Base-by-base conservation (phyloP, 37 sponge, comb jelly and placozoan genomes). In the Agelas oroides region DNA sequence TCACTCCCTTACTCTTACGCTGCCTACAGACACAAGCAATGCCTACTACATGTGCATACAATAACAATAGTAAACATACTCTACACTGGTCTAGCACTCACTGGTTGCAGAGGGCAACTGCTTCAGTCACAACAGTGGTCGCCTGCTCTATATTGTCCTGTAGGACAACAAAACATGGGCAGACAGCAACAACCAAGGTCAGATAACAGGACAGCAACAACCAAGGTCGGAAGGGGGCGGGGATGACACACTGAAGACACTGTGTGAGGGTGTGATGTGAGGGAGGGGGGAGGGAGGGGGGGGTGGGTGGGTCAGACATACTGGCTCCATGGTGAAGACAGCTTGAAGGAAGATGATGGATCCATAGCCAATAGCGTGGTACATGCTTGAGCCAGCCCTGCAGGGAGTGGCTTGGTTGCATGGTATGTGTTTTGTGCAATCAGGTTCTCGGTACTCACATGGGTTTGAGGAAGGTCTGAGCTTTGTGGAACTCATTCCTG, bases 321-420 rank as follows among this genome's bases (percentile, higher is more conserved):
- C 24, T 6, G 63, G 75, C 3, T 94, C 92, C 92, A 94, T 91
- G 52, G 86, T 88, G 86, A 94, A 89, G 25, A 81, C 83, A 31
- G 95, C 95, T 65, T 79, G 85, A 14, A 87, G 72, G 65, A 91
- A 91, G 2, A 94, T 39, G 16, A 94, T 70, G 20, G 71, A 74
- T 0, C 63, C 84, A 58, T 88, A 65, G 40, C 77, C 85, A 23
- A 78, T 30, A 59, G 85, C 60, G 87, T 92, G 88, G 60, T 91
- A 94, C 89, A 91, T 87, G 59, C 92, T 79, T 20, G 27, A 23
- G 18, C 87, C 77, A 0, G 84, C 66, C 88, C 95, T 94, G 56
- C 6, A 23, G 30, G 39, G 23, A 13, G 34, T 55, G 53, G 37
- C n/a, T n/a, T n/a, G n/a, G n/a, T n/a, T n/a, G n/a, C n/a, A n/a